Base-by-base conservation (phyloP, 2,113 vertebrate genomes). In the Malurus elegans region DNA sequence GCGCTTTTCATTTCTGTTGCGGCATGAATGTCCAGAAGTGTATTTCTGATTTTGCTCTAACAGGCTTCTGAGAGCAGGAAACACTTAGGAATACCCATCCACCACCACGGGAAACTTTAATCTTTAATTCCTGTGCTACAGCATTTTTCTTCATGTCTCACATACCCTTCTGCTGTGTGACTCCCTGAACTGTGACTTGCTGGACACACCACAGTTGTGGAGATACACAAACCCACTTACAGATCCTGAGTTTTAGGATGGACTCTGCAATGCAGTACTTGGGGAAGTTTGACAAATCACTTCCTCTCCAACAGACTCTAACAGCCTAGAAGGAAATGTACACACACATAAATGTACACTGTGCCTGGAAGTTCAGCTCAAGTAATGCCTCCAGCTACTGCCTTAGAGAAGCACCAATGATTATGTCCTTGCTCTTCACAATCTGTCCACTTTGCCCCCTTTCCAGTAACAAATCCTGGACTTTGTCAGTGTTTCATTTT, bases 301-400 rank as follows among this genome's bases (percentile, higher is more conserved):
- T 85, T 80, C 62, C 66, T 36, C 67, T 74, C 25, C 44, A 72
- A 31, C 20, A 79, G 71, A 25, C 29, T 23, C 9, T 23, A 56
- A 64, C 0, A 6, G 44, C 56, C 60, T 29, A 2, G 14, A 58
- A 83, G 26, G 47, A 48, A 88, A 83, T 1, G 31, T 16, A 51
- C 31, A 54, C 0, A 2, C 40, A 25, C 4, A 3, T 0, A 34
- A n/a, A 47, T 0, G 1, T 18, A 53, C 0, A 0, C 31, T 57
- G 54, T 20, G 36, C 36, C 67, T 57, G 71, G 24, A 12, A 66
- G 50, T 14, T 53, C 81, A 58, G 45, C 66, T 72, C 31, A 64
- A 60, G 42, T 24, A 74, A 38, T 4, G 2, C 18, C 44, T 28
- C 75, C 36, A 67, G 9, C 21, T n/a, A 34, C 36, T 12, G 45